Percentiles rank a stretch among this genome's conserved stretches.
phyloP scores from a whole-genome alignment of 2,797 vertebrate genomes.

The Leucoraja ocellata region DNA sequence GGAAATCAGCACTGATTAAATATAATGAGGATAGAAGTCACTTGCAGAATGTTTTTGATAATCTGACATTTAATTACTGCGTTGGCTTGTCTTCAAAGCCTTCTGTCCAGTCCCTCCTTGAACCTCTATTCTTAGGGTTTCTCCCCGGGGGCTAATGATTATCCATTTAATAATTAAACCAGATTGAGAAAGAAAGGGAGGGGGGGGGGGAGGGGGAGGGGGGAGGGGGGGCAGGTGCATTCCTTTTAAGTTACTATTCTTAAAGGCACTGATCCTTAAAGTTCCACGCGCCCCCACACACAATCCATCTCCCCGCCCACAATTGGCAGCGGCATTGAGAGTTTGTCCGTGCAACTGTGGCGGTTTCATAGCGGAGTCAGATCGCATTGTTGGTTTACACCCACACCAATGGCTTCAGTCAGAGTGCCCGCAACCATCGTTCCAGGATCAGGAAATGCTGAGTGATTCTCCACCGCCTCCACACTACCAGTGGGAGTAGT shows the following conservation, averaged over 20 bases:
- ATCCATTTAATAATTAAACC: not conserved
- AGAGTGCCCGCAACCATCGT: not conserved
- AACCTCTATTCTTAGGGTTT: not conserved
- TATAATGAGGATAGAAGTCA: not conserved
- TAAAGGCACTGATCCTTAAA: not conserved
- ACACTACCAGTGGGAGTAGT: not conserved
- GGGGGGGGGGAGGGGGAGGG: not conserved
- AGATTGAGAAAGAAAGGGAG: not conserved
- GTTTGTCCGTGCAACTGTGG: not conserved
- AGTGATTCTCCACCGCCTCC: not conserved
- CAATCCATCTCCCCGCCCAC: not conserved
- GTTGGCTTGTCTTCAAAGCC: not conserved
- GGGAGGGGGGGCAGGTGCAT: not conserved
- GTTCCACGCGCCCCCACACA: not conserved
- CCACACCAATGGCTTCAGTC: not conserved
- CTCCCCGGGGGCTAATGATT: not conserved
- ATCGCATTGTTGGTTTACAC: not conserved
- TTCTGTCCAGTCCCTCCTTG: not conserved
- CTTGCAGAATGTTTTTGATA: not conserved
- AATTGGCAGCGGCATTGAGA: not conserved
- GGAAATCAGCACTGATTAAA: not conserved
- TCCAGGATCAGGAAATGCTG: not conserved
- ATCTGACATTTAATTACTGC: conserved; percentile 1
- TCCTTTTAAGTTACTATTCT: too few species aligned
- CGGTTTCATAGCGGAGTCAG: not conserved